Percentiles rank a stretch among this genome's conserved stretches.
Conservation (phyloP, 53 echinoderm and acorn worm species). For the Luidia sarsii region DNA sequence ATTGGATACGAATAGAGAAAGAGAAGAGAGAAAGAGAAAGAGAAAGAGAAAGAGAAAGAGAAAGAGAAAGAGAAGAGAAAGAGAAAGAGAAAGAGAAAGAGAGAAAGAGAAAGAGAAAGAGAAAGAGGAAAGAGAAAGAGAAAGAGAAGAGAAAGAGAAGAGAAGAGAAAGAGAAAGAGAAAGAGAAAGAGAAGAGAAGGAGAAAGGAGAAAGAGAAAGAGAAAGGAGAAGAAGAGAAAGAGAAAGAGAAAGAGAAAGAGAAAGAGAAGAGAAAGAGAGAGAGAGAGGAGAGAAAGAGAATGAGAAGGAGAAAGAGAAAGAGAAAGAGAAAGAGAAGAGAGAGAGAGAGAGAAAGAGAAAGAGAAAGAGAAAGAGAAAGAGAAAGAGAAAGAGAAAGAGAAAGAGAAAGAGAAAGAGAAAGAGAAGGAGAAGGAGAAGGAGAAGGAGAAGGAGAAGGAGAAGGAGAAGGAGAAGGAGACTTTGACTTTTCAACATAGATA, state of each 20-base stretch:
- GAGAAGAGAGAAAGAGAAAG: too few species aligned
- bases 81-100: too few species aligned
- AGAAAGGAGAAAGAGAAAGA: neutral
- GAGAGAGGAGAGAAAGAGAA: too few species aligned
- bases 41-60: too few species aligned
- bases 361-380: neutral
- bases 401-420: neutral
- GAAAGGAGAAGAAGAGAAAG: neutral
- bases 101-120: too few species aligned
- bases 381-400: neutral
- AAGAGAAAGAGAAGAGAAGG: neutral
- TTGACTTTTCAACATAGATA: too few species aligned
- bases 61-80: too few species aligned
- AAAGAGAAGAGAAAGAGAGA: neutral
- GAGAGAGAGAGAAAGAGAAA: neutral
- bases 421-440: neutral
- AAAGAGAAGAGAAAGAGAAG: neutral
- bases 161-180: neutral
- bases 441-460: neutral
- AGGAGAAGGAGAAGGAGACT: neutral
- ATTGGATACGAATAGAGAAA: too few species aligned
- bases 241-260: neutral
- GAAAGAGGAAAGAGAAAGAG: too few species aligned
- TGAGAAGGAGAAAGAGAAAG: too few species aligned
- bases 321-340: neutral